phyloP scores from a whole-genome alignment of 2,888 invertebrate species.

The Trypoxylon attenuatum region DNA sequence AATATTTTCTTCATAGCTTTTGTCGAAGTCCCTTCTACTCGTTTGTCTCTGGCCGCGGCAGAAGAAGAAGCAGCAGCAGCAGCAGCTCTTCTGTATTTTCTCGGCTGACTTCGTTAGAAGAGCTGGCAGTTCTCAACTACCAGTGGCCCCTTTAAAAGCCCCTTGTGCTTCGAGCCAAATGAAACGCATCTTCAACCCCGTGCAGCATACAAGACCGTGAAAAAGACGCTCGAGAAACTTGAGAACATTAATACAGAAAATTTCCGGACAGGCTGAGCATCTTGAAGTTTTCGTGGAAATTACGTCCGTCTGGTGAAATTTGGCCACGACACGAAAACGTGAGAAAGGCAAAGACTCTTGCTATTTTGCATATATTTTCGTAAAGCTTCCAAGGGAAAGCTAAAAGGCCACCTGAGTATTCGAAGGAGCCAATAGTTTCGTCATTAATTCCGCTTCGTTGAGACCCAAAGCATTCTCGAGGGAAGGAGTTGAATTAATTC shows the following conservation, averaged over 20 bases:
- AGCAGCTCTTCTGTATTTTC: neutral
- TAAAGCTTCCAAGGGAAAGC: neutral
- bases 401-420: constrained; percentile 21
- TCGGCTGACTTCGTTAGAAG: neutral
- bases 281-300: no score
- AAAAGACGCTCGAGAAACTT: no score
- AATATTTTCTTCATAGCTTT: neutral
- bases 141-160: neutral
- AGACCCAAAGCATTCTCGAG: constrained; percentile 4
- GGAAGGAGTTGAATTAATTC: neutral
- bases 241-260: no score
- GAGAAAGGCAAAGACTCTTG: no score
- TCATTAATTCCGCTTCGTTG: constrained; percentile 34
- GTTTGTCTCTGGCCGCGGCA: no score
- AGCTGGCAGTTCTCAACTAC: neutral
- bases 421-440: constrained; percentile 30
- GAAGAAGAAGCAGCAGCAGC: no score
- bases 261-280: no score
- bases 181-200: neutral
- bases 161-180: neutral
- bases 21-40: neutral
- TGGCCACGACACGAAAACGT: no score
- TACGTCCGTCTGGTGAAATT: no score
- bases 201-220: no score
- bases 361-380: neutral